Evolutionary conservation across 1,140 invertebrate genomes (phyloP), one percentile per base, ranked within the genome.

Genomic region (Tetragnatha versicolor): DNA sequence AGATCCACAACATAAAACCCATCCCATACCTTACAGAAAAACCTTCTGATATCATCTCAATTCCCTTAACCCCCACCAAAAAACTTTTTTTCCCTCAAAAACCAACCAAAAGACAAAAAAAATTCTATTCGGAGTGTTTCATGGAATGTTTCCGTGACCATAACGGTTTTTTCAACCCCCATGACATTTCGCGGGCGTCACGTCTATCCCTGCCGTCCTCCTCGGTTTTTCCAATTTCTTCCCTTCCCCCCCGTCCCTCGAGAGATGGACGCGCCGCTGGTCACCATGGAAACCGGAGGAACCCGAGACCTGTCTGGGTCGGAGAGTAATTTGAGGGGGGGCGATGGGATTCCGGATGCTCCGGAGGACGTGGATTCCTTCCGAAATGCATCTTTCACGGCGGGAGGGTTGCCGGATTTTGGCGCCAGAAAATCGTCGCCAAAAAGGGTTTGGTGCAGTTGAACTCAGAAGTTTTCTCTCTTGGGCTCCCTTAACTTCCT

Each of bases 221-320:
- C 61, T 47, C 17, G 7, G 7, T 42, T 42, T 17, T 47, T 14
- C 39, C 1, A 29, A 66, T 35, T 66, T 47, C 22, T 51, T 51
- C 45, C 65, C 49, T 47, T 22, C 61, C 61, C 42, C 27, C 17
- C 7, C n/a, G 27, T 29, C 20, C 42, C 68, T 29, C 33, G 20
- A 42, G 68, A 49, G 45, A 53, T 51, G 39, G 42, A 14, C n/a
- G 22, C 31, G n/a, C 47, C 42, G 31, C 17, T 29, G 33, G 68
- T 70, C 55, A 22, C 45, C 68, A 17, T 70, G 68, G 49, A 9
- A 70, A 51, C 33, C 20, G 20, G 2, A 55, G 47, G 31, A 51
- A 2, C n/a, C 35, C 22, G 61, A 65, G 68, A 70, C 49, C 22
- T 55, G 68, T 70, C 68, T 70, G 68, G 68, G 17, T 31, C n/a